Conservation (phyloP, 2,888 invertebrate genomes). For the Agapetus fuscipes region DNA sequence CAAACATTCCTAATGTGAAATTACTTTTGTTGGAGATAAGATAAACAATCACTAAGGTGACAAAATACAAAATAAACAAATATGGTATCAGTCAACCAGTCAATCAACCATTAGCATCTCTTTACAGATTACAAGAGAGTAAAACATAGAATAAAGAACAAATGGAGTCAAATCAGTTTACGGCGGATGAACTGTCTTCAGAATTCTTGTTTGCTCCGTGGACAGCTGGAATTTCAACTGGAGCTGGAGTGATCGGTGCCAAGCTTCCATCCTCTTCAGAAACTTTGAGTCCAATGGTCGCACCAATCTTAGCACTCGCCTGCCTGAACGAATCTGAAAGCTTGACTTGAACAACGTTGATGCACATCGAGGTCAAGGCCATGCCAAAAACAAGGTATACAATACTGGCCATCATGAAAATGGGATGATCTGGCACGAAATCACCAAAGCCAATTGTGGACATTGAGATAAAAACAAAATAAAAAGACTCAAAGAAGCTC, state of each 20-base stretch:
- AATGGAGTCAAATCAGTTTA: no score
- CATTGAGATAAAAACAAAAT: conserved; percentile 95
- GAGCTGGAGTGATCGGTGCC: conserved; percentile 37
- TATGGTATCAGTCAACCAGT: no score
- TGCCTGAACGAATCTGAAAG: conserved; percentile 72
- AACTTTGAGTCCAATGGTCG: conserved; percentile 70
- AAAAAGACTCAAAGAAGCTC: conserved; percentile 90
- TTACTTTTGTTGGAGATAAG: no score
- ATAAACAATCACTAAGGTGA: no score
- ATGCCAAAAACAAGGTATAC: conserved; percentile 90
- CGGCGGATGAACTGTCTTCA: not conserved
- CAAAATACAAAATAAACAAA: no score
- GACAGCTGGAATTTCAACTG: conserved; percentile 36
- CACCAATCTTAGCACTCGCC: conserved; percentile 76
- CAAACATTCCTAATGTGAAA: no score
- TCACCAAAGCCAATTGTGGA: conserved; percentile 97
- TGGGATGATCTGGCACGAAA: conserved; percentile 78
- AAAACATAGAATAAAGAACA: no score
- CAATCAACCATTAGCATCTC: no score
- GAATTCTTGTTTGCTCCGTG: conserved; percentile 30
- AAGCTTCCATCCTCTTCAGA: conserved; percentile 56
- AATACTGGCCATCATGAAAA: conserved; percentile 84
- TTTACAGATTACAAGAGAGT: no score
- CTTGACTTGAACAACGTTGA: conserved; percentile 87
- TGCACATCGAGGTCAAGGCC: conserved; percentile 93